Conservation (phyloP, 2,113 vertebrate species). For the Pampusana beccarii region DNA sequence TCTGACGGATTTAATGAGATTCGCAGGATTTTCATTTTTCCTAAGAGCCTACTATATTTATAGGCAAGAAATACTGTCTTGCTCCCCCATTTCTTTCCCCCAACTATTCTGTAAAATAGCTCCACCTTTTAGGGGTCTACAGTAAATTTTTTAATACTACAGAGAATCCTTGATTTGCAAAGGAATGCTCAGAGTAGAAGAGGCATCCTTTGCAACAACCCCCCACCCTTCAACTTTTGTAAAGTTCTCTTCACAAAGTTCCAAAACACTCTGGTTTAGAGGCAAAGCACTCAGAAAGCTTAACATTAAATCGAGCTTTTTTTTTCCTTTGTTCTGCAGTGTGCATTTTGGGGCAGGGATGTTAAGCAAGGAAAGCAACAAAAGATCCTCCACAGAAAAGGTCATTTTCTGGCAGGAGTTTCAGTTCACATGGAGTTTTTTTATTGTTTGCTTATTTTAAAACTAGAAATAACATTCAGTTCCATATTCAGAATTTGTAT, state of each 20-base stretch:
- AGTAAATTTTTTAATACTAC: slow-evolving; percentile 8
- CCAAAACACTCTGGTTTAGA: not conserved
- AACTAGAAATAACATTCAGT: not conserved
- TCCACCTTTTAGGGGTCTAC: not conserved
- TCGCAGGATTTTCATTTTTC: not conserved
- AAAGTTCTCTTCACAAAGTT: not conserved
- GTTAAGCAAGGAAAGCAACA: slow-evolving; percentile 1
- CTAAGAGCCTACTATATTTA: not conserved
- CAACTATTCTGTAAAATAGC: not conserved
- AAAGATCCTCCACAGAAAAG: not conserved
- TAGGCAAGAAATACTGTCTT: not conserved
- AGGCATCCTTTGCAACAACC: not conserved
- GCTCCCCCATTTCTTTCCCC: fast-evolving
- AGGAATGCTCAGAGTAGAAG: not conserved
- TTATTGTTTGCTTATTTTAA: not conserved
- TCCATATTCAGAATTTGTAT: not conserved
- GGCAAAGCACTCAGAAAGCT: not conserved
- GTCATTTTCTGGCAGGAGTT: not conserved
- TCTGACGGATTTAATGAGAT: not conserved
- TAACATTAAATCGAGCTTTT: not conserved
- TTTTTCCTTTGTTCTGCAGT: not conserved
- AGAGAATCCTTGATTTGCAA: slow-evolving; percentile 10
- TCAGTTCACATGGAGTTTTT: not conserved
- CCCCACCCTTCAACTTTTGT: not conserved
- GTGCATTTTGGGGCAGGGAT: not conserved